A percentile compares a stretch with the other conserved stretches of the same genome.
Evolutionary conservation across 2,888 invertebrate species (phyloP).

Genomic region (Halictus quadricinctus): DNA sequence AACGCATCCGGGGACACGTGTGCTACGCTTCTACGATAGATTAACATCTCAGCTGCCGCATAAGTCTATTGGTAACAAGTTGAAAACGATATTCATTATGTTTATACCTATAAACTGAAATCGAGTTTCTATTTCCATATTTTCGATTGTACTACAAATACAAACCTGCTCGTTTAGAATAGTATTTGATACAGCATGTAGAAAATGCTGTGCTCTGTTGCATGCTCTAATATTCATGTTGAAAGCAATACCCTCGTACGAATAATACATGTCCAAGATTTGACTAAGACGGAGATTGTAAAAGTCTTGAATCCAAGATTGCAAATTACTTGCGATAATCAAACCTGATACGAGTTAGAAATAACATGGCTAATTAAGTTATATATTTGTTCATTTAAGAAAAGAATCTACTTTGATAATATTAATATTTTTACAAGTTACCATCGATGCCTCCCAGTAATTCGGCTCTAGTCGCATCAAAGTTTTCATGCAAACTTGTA

Average conservation of each 20-base stretch:
- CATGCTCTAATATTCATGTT: conserved; percentile 85
- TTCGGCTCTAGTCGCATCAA: conserved; percentile 88
- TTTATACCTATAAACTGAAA: conserved; percentile 14
- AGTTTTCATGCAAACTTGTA: conserved; percentile 83
- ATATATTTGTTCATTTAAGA: not conserved
- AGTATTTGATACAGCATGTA: conserved; percentile 75
- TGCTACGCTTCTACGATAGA: conserved; percentile 71
- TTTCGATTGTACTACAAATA: not conserved
- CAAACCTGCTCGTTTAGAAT: conserved; percentile 76
- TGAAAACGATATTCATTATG: not conserved
- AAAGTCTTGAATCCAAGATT: conserved; percentile 84
- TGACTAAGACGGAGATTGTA: conserved; percentile 85
- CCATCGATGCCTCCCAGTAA: conserved; percentile 88
- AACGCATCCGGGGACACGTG: conserved; percentile 72
- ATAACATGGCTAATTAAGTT: not conserved
- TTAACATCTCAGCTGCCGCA: conserved; percentile 72
- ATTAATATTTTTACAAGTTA: conserved; percentile 70
- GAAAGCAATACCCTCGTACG: conserved; percentile 85
- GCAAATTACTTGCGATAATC: conserved; percentile 84
- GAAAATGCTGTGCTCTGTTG: conserved; percentile 79
- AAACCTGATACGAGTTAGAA: conserved; percentile 82
- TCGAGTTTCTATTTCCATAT: too few relatives aligned
- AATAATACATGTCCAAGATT: conserved; percentile 88
- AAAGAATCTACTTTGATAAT: not conserved
- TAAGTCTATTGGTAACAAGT: conserved; percentile 66